Percentiles rank a stretch among this genome's conserved stretches.
These are phyloP conservation scores for Nomada fucata DNA, from an alignment of 2,888 invertebrate species.

Conservation along the genomic window DNA sequence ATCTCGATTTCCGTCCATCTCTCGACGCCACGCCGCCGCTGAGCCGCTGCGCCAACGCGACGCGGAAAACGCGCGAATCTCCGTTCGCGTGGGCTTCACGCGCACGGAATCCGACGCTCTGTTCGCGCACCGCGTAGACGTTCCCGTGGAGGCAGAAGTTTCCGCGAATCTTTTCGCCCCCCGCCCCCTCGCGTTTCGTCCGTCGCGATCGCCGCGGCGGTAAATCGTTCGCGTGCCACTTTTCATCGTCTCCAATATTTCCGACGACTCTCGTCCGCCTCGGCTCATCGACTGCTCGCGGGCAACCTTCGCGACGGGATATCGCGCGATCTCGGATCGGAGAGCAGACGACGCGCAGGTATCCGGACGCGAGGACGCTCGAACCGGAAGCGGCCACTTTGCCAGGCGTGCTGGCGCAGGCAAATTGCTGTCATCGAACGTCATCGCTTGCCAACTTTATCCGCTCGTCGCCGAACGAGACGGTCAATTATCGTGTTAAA, in stretches of 20 bases:
- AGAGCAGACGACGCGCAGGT: constrained; percentile 18
- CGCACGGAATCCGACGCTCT: constrained; percentile 23
- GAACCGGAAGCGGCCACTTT: constrained; percentile 68
- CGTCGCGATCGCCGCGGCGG: constrained; percentile 38
- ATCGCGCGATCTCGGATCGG: constrained; percentile 16
- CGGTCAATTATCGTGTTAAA: constrained; percentile 72
- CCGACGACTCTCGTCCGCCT: background rate
- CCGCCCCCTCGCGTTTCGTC: constrained; percentile 43
- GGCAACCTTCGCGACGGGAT: background rate
- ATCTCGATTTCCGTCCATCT: constrained; percentile 24
- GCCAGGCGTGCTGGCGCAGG: constrained; percentile 59
- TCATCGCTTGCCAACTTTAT: constrained; percentile 61
- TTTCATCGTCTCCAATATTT: background rate
- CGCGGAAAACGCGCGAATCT: constrained; percentile 33
- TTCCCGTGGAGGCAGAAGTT: too few species aligned
- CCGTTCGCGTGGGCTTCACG: constrained; percentile 1
- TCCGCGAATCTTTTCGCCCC: constrained; percentile 25
- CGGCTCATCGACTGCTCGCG: background rate
- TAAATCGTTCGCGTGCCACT: background rate
- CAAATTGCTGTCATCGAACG: constrained; percentile 69
- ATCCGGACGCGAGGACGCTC: background rate
- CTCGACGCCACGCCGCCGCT: background rate
- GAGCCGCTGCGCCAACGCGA: constrained; percentile 21
- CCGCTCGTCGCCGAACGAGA: constrained; percentile 50
- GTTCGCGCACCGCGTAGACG: constrained; percentile 26